phyloP scores from a whole-genome alignment of 2,888 invertebrate genomes.

The Theretra japonica region DNA sequence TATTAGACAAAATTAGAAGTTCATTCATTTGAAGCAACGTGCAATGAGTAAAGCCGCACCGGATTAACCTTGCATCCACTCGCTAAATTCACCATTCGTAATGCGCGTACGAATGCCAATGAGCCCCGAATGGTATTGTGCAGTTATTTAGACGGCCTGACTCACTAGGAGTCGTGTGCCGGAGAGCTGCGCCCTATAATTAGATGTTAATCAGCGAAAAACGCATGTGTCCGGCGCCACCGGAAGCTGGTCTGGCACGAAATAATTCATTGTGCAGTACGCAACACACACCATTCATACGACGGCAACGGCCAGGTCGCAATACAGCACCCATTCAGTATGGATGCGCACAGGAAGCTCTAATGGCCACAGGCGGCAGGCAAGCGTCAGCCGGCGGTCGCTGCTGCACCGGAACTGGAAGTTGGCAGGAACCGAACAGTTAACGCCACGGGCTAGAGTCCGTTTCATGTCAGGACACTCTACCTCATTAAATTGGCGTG shows the following conservation, averaged over 20 bases:
- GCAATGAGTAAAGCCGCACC: slow-evolving; percentile 30
- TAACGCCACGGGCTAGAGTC: slow-evolving; percentile 54
- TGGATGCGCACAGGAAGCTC: slow-evolving; percentile 71
- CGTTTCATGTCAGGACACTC: slow-evolving; percentile 37
- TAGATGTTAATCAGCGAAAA: slow-evolving; percentile 81
- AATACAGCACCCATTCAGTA: slow-evolving; percentile 64
- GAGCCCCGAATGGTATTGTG: slow-evolving; percentile 63
- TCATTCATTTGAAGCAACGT: slow-evolving; percentile 13
- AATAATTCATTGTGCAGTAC: slow-evolving; percentile 72
- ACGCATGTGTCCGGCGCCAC: slow-evolving; percentile 74
- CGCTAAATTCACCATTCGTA: slow-evolving; percentile 52
- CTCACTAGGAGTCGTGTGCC: slow-evolving; percentile 74
- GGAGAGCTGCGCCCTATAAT: slow-evolving; percentile 77
- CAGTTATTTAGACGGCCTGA: slow-evolving; percentile 60
- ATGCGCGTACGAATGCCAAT: slow-evolving; percentile 57
- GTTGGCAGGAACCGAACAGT: slow-evolving; percentile 74
- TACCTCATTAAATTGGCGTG: neutral
- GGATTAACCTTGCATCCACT: slow-evolving; percentile 52
- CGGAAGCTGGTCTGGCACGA: slow-evolving; percentile 78
- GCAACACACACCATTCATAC: slow-evolving; percentile 70
- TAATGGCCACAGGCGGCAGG: slow-evolving; percentile 63
- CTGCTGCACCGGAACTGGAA: slow-evolving; percentile 73
- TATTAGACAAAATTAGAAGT: slow-evolving; percentile 14
- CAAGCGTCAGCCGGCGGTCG: slow-evolving; percentile 38
- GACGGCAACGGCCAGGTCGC: slow-evolving; percentile 61